Evolutionary conservation across 2,113 vertebrate species (phyloP).

Genomic region (Hemichromis elongatus): DNA sequence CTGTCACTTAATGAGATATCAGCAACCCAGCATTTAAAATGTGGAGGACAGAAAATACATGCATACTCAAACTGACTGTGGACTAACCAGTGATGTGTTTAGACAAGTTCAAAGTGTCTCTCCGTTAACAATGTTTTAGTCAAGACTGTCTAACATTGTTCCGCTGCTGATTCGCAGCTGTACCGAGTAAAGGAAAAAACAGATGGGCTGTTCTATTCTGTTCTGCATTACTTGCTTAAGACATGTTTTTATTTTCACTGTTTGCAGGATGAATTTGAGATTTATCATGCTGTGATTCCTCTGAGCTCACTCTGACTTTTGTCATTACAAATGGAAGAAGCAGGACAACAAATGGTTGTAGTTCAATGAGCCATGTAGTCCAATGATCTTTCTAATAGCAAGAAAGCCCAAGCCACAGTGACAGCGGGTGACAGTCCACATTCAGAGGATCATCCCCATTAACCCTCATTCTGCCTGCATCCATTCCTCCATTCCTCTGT

Average conservation of each 20-base stretch:
- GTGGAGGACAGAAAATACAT: not conserved
- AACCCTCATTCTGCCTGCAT: not conserved
- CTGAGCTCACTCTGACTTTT: not conserved
- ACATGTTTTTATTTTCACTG: not conserved
- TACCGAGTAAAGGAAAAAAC: not conserved
- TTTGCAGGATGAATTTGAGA: not conserved
- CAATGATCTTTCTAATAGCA: constrained; percentile 37
- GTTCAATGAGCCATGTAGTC: constrained; percentile 29
- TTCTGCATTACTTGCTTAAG: not conserved
- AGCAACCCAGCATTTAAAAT: constrained; percentile 34
- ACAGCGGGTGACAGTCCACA: constrained; percentile 34
- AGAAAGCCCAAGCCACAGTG: constrained; percentile 10
- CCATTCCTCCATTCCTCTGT: constrained; percentile 36
- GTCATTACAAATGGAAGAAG: not conserved
- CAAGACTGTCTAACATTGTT: not conserved
- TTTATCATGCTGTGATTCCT: not conserved
- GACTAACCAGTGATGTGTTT: constrained; percentile 25
- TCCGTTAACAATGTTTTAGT: not conserved
- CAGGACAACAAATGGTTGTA: not conserved
- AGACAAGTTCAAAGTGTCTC: constrained; percentile 5
- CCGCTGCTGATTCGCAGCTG: not conserved
- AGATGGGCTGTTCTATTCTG: not conserved
- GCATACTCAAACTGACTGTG: not conserved
- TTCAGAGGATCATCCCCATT: constrained; percentile 37
- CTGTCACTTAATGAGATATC: constrained; percentile 55